Conservation (phyloP, 2,888 invertebrate genomes). For the Resseliella maxima region DNA sequence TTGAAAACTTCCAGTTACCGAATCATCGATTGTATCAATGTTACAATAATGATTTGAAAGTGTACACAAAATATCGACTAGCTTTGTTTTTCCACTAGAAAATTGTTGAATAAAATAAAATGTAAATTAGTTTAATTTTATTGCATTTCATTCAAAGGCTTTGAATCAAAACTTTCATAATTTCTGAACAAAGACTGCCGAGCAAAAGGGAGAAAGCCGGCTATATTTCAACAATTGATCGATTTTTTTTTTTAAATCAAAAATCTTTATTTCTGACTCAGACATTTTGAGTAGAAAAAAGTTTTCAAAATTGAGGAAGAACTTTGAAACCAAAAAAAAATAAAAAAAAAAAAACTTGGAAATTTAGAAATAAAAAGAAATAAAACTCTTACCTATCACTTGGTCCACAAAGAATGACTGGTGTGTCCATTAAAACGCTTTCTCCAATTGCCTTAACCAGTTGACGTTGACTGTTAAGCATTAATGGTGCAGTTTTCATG, state of each 20-base stretch:
- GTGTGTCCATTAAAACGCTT: conserved; percentile 92
- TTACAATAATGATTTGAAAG: conserved; percentile 65
- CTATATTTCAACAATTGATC: too few species aligned
- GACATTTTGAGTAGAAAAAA: too few species aligned
- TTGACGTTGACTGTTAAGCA: conserved; percentile 72
- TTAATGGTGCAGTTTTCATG: conserved; percentile 66
- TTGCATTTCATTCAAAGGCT: too few species aligned
- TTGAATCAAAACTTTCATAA: too few species aligned
- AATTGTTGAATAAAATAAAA: too few species aligned
- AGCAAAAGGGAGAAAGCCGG: too few species aligned
- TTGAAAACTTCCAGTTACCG: conserved; percentile 89
- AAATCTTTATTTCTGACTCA: too few species aligned
- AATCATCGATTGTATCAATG: conserved; percentile 67
- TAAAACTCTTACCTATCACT: conserved; percentile 62
- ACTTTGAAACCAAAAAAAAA: neutral
- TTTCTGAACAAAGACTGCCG: too few species aligned
- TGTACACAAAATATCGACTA: conserved; percentile 65
- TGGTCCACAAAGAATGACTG: conserved; percentile 75
- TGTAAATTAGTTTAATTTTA: neutral
- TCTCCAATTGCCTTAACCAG: conserved; percentile 83
- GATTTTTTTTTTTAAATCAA: too few species aligned
- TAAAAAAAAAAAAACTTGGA: neutral
- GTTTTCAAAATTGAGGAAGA: too few species aligned
- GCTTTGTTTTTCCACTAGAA: conserved; percentile 65
- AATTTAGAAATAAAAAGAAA: neutral